Evolutionary conservation across 2,797 vertebrate genomes (phyloP), one percentile per base, ranked within the genome.

Genomic region (Diplodus puntazzo): DNA sequence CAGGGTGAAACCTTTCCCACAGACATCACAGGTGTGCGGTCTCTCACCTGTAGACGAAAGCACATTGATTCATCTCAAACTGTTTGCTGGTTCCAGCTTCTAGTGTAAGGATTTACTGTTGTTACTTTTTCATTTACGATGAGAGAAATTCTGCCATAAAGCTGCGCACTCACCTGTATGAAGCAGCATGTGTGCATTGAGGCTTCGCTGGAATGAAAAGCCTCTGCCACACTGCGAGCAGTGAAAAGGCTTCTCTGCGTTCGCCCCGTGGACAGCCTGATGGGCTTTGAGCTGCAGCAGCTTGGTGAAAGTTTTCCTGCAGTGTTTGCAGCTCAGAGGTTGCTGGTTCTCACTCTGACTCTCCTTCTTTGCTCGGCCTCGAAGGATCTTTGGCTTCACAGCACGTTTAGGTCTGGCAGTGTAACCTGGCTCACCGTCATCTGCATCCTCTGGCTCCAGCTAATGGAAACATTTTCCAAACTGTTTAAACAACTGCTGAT

Each of bases 1-100:
- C 71, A 92, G 69, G 34, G 90, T 92, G 79, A 94, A 95, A 12
- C 88, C 91, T 21, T 92, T 94, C 21, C 92, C 93, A 30, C 94
- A 94, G 0, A 92, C 67, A 7, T 88, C 91, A 73, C 94, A 95
- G 46, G 62, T 88, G 84, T 94, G 89, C 4, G 92, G 94, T 18
- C 91, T 85, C 77, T 93, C 92, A 48, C 92, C 94, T 87, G 84
- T 1, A 18, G 7, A 27, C 0, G 34, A 14, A 16, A 57, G 34
- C 4, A 75, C 45, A 39, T 10, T 39, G 34, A 39, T 39, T 39
- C 34, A 39, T 39, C 34, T 39, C 2, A 39, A 39, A 39, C 34
- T 2, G 7, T 39, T 39, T 39, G 34, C 34, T 52, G 30, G 21
- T 59, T 46, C 13, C 50, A 7, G 27, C 43, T 65, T 1, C n/a